These are phyloP conservation scores for Aurelia sp. DNA, from an alignment of 30 jellyfish, hydroid and myxozoan species.

Conservation along the genomic window DNA sequence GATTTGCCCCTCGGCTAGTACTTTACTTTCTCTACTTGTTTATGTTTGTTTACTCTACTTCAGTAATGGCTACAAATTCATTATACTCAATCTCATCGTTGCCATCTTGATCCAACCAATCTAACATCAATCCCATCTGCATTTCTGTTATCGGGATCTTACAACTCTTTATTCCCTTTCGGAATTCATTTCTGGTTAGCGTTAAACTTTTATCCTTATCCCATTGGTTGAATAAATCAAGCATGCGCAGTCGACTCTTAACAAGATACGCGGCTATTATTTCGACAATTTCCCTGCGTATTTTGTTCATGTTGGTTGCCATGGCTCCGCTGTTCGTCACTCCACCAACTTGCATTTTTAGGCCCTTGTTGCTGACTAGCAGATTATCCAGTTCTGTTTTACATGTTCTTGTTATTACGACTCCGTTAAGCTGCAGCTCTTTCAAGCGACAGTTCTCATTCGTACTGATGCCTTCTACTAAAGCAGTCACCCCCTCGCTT, in stretches of 20 bases:
- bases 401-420: slow-evolving; percentile 42
- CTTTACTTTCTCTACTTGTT: too few relatives aligned
- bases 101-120: slow-evolving; percentile 89
- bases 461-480: slow-evolving; percentile 37
- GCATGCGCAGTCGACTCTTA: slow-evolving; percentile 86
- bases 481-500: slow-evolving; percentile 53
- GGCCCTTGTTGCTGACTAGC: slow-evolving; percentile 4
- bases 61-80: slow-evolving; percentile 87
- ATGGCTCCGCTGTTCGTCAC: slow-evolving; percentile 60
- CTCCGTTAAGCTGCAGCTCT: slow-evolving; percentile 67
- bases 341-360: slow-evolving; percentile 71
- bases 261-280: slow-evolving; percentile 63
- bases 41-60: slow-evolving; percentile 35
- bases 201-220: slow-evolving; percentile 86
- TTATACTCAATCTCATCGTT: slow-evolving; percentile 82
- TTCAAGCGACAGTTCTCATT: slow-evolving; percentile 21
- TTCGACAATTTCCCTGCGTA: slow-evolving; percentile 76
- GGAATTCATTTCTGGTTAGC: slow-evolving; percentile 74
- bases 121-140: slow-evolving; percentile 71
- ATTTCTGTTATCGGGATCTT: slow-evolving; percentile 79
- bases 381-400: slow-evolving; percentile 69
- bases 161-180: slow-evolving; percentile 72
- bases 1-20: too few relatives aligned
- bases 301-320: slow-evolving; percentile 53
- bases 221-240: slow-evolving; percentile 91